Evolutionary conservation across 2,113 vertebrate genomes (phyloP), one percentile per base, ranked within the genome.

Genomic region (Oncorhynchus tshawytscha): DNA sequence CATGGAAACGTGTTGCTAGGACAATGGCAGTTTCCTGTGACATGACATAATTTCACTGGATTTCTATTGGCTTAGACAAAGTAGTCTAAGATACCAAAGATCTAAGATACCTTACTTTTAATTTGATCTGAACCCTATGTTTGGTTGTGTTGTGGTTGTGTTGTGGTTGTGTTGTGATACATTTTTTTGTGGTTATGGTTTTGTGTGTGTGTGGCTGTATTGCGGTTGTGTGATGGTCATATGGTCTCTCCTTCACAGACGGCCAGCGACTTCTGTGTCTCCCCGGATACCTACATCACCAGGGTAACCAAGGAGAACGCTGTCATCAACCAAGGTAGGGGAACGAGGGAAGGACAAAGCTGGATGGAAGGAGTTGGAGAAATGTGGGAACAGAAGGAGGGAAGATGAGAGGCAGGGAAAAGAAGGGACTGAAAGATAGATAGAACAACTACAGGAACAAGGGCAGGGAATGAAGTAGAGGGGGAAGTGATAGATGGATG

Each of bases 181-280:
- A 29, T 6, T 65, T 3, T 13, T 54, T 54, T 4, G 18, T 57
- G 51, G 51, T 57, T 20, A 57, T 20, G 82, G 81, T 80, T 0
- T 4, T 70, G 78, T 73, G 72, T 81, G 81, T 73, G 72, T 81
- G 81, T 22, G 31, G 31, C 20, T 16, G 9, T 74, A 49, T 25
- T 73, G 72, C 79, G 81, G 76, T 81, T 79, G 78, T 45, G 45
- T 82, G 71, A 85, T 81, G 73, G 82, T 83, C 34, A 64, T 86
- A 73, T 82, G 31, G 31, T 48, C 18, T 59, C 12, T 66, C 9
- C 22, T 76, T 75, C 62, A 70, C 72, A 98, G 96, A 95, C 94
- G 48, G 94, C 95, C 90, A 97, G 96, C 51, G 97, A 98, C 86
- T 98, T 98, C 90, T 98, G 97, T 34, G 90, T 96, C 65, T 94